These are phyloP conservation scores for Chouioia cunea DNA, from an alignment of 2,888 invertebrate genomes.

Conservation along the genomic window DNA sequence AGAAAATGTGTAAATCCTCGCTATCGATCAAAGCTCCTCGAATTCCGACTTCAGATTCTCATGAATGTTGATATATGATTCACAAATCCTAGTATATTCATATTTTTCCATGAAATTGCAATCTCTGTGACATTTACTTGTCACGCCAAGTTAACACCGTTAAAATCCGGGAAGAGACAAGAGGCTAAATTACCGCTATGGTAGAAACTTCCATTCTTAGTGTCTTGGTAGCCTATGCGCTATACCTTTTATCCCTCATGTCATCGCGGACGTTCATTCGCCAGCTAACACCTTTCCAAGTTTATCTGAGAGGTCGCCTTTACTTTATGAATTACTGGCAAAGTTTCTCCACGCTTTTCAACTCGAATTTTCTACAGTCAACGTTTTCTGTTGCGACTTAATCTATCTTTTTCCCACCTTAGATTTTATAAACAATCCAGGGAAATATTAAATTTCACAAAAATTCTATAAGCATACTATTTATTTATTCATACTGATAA, in stretches of 20 bases:
- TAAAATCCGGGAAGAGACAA: conserved; percentile 35
- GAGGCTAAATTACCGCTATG: conserved; percentile 43
- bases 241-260: conserved; percentile 43
- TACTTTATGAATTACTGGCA: conserved; percentile 54
- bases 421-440: conserved; percentile 15
- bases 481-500: no score
- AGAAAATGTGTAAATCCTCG: no score
- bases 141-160: conserved; percentile 28
- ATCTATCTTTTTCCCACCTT: conserved; percentile 10
- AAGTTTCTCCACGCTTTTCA: conserved; percentile 51
- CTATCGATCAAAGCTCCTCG: no score
- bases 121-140: conserved; percentile 23
- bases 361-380: conserved; percentile 32
- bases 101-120: conserved; percentile 34
- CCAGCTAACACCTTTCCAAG: conserved; percentile 46
- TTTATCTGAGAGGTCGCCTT: conserved; percentile 47
- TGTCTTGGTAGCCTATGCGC: conserved; percentile 28
- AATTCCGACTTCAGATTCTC: no score
- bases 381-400: conserved; percentile 26
- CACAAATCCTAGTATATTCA: neutral
- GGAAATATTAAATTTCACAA: no score
- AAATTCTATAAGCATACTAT: no score
- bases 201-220: conserved; percentile 42
- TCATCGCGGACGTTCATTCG: conserved; percentile 45
- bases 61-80: conserved; percentile 1